Evolutionary conservation across 2,113 vertebrate species (phyloP).

Genomic region (Hippolais icterina): DNA sequence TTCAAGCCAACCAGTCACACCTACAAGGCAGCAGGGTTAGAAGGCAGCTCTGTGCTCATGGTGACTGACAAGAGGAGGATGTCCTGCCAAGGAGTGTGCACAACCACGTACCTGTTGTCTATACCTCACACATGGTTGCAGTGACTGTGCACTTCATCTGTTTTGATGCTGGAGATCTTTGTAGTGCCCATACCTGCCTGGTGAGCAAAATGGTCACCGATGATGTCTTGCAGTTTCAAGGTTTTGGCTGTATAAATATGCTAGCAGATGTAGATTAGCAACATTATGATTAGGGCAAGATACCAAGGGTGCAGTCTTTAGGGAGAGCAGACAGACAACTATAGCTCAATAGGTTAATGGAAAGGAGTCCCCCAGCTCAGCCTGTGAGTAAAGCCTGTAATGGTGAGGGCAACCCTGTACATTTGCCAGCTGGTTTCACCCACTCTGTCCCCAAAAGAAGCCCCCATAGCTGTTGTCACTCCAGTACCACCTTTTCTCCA

Average conservation of each 20-base stretch:
- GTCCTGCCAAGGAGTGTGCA: not conserved
- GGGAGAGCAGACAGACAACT: not conserved
- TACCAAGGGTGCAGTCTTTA: not conserved
- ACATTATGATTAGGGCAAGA: not conserved
- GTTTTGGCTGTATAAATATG: not conserved
- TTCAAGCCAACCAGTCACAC: not conserved
- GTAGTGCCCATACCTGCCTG: not conserved
- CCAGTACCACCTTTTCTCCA: not conserved
- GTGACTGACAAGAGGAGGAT: not conserved
- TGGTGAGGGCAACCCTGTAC: accelerated
- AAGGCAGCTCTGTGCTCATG: not conserved
- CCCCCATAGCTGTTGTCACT: not conserved
- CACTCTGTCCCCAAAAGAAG: accelerated
- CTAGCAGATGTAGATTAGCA: not conserved
- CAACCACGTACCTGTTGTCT: not conserved
- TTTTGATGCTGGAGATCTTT: not conserved
- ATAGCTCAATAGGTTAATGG: not conserved
- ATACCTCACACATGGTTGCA: not conserved
- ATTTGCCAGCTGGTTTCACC: not conserved
- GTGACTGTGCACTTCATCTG: not conserved
- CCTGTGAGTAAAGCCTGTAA: not conserved
- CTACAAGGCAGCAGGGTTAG: not conserved
- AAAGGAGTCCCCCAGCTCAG: not conserved
- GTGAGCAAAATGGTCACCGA: not conserved
- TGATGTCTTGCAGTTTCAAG: not conserved